Evolutionary conservation across 2,113 vertebrate species (phyloP), one percentile per base, ranked within the genome.

Genomic region (Rhineura floridana): DNA sequence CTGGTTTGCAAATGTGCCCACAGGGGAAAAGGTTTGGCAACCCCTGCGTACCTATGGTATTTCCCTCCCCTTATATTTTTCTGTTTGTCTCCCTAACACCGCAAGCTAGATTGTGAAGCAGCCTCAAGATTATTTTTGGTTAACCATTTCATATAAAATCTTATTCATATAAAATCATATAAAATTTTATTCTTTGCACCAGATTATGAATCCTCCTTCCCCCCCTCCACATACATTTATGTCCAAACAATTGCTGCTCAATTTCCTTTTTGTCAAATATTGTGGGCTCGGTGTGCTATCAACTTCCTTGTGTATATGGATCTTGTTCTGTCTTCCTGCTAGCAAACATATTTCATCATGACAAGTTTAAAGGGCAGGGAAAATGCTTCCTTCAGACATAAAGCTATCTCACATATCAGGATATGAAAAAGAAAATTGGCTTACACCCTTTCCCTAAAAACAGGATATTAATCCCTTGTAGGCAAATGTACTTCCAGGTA

Each of bases 341-440:
- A 76, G 75, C 39, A 84, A 91, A 72, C 50, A 59, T 42, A 90
- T 93, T 90, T 84, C 67, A 84, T 92, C 89, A 88, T 39, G 46
- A 63, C 83, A 44, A 73, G 91, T 92, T 92, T 86, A 85, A 92
- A 93, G 81, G 83, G 81, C 86, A 91, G 88, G 92, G 89, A 88
- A 88, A 91, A 82, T 87, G 72, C 59, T 91, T 87, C 46, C 59
- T 78, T 84, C 83, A 82, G 78, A 91, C 81, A 88, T 65, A 44
- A 94, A 28, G 48, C 44, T 88, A 5, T 91, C 86, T 86, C 89
- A 85, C 81, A 88, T 84, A 75, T 89, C 81, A 91, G 0, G 8
- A 86, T 79, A 88, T 0, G 55, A 86, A 88, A 89, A 88, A 91
- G 87, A 81, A 94, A 96, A 94, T 80, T 89, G 91, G 87, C 87